phyloP scores from a whole-genome alignment of 2,113 vertebrate genomes.

The Tetrao urogallus region DNA sequence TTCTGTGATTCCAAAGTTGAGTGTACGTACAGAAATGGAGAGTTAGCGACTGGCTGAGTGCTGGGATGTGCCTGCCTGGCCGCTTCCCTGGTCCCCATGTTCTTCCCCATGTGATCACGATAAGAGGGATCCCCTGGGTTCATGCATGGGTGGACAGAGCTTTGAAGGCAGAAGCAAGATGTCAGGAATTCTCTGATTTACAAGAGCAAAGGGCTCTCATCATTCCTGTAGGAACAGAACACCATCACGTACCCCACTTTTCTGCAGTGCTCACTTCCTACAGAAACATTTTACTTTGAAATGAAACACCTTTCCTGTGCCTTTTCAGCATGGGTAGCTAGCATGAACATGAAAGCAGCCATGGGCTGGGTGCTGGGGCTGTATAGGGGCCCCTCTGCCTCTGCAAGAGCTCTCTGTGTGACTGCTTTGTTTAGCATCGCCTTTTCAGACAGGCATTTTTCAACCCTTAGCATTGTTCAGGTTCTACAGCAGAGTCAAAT shows the following conservation, averaged over 20 bases:
- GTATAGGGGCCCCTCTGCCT: background rate
- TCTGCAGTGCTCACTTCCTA: rapidly evolving
- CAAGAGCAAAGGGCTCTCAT: background rate
- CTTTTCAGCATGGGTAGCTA: background rate
- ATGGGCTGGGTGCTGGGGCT: background rate
- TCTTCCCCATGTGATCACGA: rapidly evolving
- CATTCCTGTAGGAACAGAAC: background rate
- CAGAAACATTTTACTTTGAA: background rate
- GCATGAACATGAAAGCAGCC: background rate
- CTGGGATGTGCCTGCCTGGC: background rate
- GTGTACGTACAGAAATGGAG: background rate
- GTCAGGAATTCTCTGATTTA: background rate
- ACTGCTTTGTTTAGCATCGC: background rate
- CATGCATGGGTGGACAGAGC: rapidly evolving
- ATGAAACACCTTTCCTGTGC: background rate
- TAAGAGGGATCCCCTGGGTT: rapidly evolving
- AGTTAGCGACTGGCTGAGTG: background rate
- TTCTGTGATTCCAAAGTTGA: background rate
- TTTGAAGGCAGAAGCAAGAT: background rate
- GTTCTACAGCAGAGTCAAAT: constrained; percentile 14
- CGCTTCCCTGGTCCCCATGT: background rate
- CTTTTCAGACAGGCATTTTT: constrained; percentile 6
- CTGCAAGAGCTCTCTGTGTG: background rate
- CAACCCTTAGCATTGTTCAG: background rate
- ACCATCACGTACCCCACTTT: rapidly evolving